A percentile compares a stretch with the other conserved stretches of the same genome.
phyloP scores from a whole-genome alignment of 2,797 vertebrate genomes.

The Cryptoprocta ferox region DNA sequence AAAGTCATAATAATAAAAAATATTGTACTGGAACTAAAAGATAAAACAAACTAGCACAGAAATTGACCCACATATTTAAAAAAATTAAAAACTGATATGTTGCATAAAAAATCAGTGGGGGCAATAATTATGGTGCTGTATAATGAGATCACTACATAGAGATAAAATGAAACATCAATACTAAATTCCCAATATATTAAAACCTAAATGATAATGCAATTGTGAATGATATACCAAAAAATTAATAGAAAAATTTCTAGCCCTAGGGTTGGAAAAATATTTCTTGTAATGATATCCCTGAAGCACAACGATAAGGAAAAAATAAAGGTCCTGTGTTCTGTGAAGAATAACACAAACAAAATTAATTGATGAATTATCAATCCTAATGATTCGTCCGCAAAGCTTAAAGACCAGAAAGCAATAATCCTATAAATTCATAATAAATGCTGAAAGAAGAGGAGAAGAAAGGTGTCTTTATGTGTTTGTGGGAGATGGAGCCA shows the following conservation, averaged over 20 bases:
- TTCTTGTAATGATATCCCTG: not conserved
- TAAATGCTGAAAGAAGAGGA: not conserved
- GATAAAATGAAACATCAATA: not conserved
- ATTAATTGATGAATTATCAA: not conserved
- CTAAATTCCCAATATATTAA: not conserved
- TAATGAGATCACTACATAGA: not conserved
- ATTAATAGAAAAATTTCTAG: not conserved
- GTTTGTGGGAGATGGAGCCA: not conserved
- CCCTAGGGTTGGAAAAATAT: no score
- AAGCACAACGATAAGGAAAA: not conserved
- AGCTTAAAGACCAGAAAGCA: not conserved
- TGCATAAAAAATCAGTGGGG: not conserved
- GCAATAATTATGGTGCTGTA: not conserved
- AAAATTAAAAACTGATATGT: not conserved
- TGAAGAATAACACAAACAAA: not conserved
- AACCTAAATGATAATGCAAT: not conserved
- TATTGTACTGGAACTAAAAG: not conserved
- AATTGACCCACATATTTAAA: not conserved
- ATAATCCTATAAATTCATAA: not conserved
- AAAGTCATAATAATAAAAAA: not conserved
- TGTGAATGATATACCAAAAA: not conserved
- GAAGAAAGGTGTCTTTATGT: not conserved
- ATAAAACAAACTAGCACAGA: not conserved
- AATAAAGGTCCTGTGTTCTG: not conserved
- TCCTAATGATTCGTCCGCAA: not conserved